phyloP scores from a whole-genome alignment of 2,888 invertebrate species.

The Steinernema carpocapsae region DNA sequence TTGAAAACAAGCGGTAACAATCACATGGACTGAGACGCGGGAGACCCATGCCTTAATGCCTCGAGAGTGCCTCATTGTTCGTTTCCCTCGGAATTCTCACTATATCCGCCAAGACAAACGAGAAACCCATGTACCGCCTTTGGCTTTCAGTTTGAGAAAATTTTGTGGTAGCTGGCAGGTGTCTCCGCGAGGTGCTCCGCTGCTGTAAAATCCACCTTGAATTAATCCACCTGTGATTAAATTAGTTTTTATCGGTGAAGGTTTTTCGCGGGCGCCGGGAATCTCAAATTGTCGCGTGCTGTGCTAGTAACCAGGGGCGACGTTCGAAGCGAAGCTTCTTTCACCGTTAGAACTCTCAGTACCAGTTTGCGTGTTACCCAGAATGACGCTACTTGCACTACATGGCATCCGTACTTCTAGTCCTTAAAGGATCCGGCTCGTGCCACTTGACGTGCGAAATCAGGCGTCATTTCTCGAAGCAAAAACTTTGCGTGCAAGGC shows the following conservation, averaged over 20 bases:
- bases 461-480: neutral
- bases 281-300: conserved; percentile 11
- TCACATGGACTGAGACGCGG: neutral
- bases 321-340: neutral
- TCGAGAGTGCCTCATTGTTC: conserved; percentile 5
- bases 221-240: conserved; percentile 18
- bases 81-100: neutral
- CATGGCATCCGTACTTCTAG: neutral
- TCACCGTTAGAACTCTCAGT: neutral
- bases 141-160: no score
- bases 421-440: neutral
- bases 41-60: neutral
- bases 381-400: conserved; percentile 15
- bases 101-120: neutral
- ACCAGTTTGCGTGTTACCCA: neutral
- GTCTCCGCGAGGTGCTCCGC: no score
- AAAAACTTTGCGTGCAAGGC: neutral
- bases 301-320: conserved; percentile 25
- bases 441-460: neutral
- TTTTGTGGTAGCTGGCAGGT: no score
- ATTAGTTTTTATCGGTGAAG: neutral
- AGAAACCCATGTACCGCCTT: no score
- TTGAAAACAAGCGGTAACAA: conserved; percentile 6
- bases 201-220: neutral
- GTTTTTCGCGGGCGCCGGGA: neutral